Conservation (phyloP, 2,888 invertebrate genomes). For the Drosophila bunnanda region DNA sequence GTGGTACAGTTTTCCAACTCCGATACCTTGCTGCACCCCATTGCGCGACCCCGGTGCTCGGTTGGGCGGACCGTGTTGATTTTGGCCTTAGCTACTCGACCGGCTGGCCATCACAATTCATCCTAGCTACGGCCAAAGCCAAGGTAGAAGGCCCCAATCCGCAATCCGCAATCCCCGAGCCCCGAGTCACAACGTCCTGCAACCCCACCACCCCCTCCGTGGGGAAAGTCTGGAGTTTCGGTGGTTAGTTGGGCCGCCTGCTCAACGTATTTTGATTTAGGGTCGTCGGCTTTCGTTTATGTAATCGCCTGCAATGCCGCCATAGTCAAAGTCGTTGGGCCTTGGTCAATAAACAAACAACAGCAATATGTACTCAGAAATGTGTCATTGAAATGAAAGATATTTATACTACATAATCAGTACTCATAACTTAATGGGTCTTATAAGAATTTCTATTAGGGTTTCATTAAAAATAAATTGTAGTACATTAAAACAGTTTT, state of each 20-base stretch:
- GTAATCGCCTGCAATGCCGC: slow-evolving; percentile 42
- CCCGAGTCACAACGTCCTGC: slow-evolving; percentile 1
- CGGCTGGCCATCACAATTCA: slow-evolving; percentile 49
- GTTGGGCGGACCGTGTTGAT: slow-evolving; percentile 46
- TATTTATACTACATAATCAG: neutral
- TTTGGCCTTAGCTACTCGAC: slow-evolving; percentile 58
- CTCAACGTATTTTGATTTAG: slow-evolving; percentile 62
- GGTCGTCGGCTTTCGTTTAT: slow-evolving; percentile 72
- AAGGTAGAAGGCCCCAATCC: slow-evolving; percentile 48
- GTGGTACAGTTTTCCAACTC: slow-evolving; percentile 77
- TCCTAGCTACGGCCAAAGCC: slow-evolving; percentile 59
- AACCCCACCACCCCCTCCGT: neutral
- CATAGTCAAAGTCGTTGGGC: slow-evolving; percentile 18
- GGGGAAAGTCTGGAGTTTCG: slow-evolving; percentile 17
- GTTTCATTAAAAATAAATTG: neutral
- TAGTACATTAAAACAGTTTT: neutral
- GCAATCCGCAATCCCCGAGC: neutral
- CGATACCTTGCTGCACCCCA: slow-evolving; percentile 29
- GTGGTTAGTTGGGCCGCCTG: slow-evolving; percentile 38
- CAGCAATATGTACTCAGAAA: slow-evolving; percentile 1
- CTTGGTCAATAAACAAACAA: slow-evolving; percentile 26
- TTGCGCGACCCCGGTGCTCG: slow-evolving; percentile 5
- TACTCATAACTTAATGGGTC: neutral
- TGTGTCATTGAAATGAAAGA: slow-evolving; percentile 23
- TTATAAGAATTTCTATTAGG: neutral